Evolutionary conservation across 2,113 vertebrate genomes (phyloP), one percentile per base, ranked within the genome.

Genomic region (Haplotaxodon microlepis): DNA sequence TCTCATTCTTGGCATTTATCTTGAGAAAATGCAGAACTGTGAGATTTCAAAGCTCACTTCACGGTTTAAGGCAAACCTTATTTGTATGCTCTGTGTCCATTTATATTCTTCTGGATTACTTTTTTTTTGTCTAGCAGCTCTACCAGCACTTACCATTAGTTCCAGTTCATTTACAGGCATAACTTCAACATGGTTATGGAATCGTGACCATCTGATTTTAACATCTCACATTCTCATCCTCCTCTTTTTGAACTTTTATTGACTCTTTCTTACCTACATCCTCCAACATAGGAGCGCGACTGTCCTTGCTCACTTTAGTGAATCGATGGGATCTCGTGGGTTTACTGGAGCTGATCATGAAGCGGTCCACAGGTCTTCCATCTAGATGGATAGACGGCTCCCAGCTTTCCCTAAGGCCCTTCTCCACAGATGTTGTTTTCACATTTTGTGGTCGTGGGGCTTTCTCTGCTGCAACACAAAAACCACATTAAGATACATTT

Each of bases 281-380:
- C 96, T 97, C 94, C 89, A 96, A 88, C 88, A 96, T 89, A 85
- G 95, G 93, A 17, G 94, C 91, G 21, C 91, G 92, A 13, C 91
- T 96, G 86, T 96, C 93, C 66, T 95, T 96, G 88, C 95, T 95
- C 59, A 69, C 93, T 31, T 92, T 96, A 69, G 96, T 78, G 89
- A 96, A 96, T 76, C 95, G 96, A 85, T 98, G 95, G 50, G 93
- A 95, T 94, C 96, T 95, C 79, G 96, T 89, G 71, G 97, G 96
- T 94, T 97, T 97, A 93, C 94, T 97, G 76, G 96, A 93, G 94
- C 94, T 96, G 88, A 97, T 93, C 84, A 89, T 95, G 86, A 96
- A 97, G 86, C 92, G 73, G 50, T 97, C 96, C 53, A 95, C 95
- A 1, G 96, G 96, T 92, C 95, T 96, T 88, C 93, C 95, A 34